Evolutionary conservation across 2,113 vertebrate species (phyloP).

Genomic region (Perca flavescens): DNA sequence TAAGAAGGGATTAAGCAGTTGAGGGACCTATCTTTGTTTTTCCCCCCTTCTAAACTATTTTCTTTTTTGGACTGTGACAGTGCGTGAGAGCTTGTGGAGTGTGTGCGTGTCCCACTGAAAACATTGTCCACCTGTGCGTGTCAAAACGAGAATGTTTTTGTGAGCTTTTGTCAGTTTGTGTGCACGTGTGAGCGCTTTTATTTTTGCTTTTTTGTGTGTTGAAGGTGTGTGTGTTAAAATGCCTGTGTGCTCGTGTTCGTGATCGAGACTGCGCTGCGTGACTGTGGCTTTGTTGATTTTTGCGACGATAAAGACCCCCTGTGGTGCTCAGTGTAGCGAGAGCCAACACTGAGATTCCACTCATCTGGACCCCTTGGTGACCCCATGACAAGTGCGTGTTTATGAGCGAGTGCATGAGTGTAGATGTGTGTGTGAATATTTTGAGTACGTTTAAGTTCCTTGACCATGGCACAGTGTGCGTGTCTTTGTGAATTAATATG

Average conservation of each 20-base stretch:
- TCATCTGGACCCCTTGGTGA: constrained; percentile 77
- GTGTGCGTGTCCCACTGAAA: constrained; percentile 35
- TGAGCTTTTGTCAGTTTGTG: constrained; percentile 51
- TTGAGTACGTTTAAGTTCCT: constrained; percentile 16
- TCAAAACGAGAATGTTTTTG: constrained; percentile 46
- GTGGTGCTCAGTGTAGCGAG: constrained; percentile 81
- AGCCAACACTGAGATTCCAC: constrained; percentile 79
- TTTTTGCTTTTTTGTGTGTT: constrained; percentile 16
- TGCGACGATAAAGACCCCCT: constrained; percentile 78
- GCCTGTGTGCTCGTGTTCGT: constrained; percentile 3
- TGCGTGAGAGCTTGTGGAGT: constrained; percentile 27
- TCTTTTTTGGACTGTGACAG: constrained; percentile 28
- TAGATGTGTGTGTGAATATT: constrained; percentile 22
- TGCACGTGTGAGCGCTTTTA: constrained; percentile 10
- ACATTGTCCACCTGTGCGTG: constrained; percentile 58
- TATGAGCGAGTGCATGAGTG: constrained; percentile 14
- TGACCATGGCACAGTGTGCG: background rate
- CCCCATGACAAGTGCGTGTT: constrained; percentile 68
- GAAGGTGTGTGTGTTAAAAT: constrained; percentile 9
- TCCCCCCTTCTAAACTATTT: constrained; percentile 56
- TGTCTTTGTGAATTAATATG: constrained; percentile 33
- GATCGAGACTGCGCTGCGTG: constrained; percentile 76
- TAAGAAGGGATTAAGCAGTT: constrained; percentile 78
- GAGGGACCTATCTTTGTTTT: constrained; percentile 69
- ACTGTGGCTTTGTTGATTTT: constrained; percentile 82